A percentile compares a stretch with the other conserved stretches of the same genome.
phyloP scores from a whole-genome alignment of 2,113 vertebrate genomes.

The Chloebia gouldiae region DNA sequence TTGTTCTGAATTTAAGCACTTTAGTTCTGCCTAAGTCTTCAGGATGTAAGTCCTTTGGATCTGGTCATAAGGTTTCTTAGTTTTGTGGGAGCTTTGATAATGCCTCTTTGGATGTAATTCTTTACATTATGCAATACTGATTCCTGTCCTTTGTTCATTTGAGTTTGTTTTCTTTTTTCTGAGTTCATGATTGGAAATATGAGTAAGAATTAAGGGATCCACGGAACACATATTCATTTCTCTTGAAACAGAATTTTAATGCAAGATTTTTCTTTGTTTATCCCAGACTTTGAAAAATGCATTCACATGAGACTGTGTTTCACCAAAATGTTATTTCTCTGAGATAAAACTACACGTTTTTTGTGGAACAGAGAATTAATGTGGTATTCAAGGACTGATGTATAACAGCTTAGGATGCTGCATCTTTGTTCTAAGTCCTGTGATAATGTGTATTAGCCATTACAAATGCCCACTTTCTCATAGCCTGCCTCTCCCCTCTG shows the following conservation, averaged over 20 bases:
- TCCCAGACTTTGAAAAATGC: background rate
- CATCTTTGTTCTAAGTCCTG: background rate
- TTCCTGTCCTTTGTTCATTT: background rate
- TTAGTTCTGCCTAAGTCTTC: background rate
- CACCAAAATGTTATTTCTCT: background rate
- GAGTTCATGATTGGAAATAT: background rate
- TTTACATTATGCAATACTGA: background rate
- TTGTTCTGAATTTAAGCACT: background rate
- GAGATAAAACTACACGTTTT: background rate
- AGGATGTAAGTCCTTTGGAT: background rate
- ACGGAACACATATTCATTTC: fast-evolving
- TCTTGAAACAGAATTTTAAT: background rate
- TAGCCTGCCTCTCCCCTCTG: background rate
- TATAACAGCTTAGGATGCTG: background rate
- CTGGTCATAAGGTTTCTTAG: background rate
- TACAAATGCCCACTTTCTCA: background rate
- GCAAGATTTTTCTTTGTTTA: background rate
- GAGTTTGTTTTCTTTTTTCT: background rate
- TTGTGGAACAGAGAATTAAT: background rate
- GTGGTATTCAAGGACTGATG: background rate
- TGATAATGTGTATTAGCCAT: background rate
- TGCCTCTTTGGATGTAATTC: background rate
- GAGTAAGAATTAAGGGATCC: background rate
- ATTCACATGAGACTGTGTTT: background rate
- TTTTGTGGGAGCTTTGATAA: background rate